Percentiles rank a stretch among this genome's conserved stretches.
Conservation (phyloP, 1,140 invertebrate species). For the Brachionus angularis region DNA sequence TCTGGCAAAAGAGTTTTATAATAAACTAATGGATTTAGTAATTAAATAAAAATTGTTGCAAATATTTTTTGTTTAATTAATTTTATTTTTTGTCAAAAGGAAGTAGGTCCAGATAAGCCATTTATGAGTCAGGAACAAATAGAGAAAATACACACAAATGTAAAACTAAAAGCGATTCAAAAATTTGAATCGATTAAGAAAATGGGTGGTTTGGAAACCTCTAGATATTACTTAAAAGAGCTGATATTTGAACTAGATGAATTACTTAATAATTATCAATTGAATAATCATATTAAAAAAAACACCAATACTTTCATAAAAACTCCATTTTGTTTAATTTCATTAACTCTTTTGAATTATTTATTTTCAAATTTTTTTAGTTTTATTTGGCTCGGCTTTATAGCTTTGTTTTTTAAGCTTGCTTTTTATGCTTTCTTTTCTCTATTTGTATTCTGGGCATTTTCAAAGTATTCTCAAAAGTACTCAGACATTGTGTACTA, state of each 20-base stretch:
- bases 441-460: background rate
- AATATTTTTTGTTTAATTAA: background rate
- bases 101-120: constrained; percentile 83
- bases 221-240: constrained; percentile 68
- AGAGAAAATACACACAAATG: constrained; percentile 73
- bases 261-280: constrained; percentile 73
- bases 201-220: constrained; percentile 93
- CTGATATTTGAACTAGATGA: constrained; percentile 73
- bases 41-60: no score
- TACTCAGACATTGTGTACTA: background rate
- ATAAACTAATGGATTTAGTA: constrained; percentile 73
- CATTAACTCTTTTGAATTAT: constrained; percentile 18
- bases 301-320: background rate
- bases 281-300: constrained; percentile 93
- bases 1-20: constrained; percentile 84
- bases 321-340: background rate
- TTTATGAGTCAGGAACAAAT: constrained; percentile 77
- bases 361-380: background rate
- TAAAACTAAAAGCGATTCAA: constrained; percentile 67
- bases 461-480: constrained; percentile 2
- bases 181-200: constrained; percentile 78
- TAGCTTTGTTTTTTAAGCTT: background rate
- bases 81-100: constrained; percentile 57
- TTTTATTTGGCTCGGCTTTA: constrained; percentile 13
- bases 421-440: background rate